These are phyloP conservation scores for Hemistola chrysoprasaria DNA, from an alignment of 2,888 invertebrate genomes.

Conservation along the genomic window DNA sequence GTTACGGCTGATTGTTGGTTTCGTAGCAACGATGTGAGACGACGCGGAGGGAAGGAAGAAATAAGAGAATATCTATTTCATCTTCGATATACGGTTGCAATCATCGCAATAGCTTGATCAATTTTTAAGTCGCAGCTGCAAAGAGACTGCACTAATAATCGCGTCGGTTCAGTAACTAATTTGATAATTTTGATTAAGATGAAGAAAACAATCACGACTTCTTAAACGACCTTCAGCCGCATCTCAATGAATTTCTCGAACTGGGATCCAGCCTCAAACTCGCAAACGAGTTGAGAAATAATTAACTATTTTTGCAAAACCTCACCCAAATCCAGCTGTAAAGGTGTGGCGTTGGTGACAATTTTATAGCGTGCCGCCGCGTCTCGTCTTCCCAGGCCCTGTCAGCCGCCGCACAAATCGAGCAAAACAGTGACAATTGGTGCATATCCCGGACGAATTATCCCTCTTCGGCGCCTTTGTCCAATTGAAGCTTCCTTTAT, in stretches of 20 bases:
- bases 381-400: slow-evolving; percentile 49
- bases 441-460: slow-evolving; percentile 80
- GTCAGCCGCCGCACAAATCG: slow-evolving; percentile 62
- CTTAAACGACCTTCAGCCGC: slow-evolving; percentile 18
- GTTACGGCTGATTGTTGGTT: slow-evolving; percentile 56
- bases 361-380: slow-evolving; percentile 59
- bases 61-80: slow-evolving; percentile 9
- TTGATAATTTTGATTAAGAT: slow-evolving; percentile 15
- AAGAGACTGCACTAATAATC: no score
- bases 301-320: slow-evolving; percentile 32
- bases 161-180: no score
- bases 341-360: slow-evolving; percentile 47
- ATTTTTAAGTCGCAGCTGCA: no score
- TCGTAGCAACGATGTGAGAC: slow-evolving; percentile 44
- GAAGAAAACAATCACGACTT: slow-evolving; percentile 20
- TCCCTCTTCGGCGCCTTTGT: slow-evolving; percentile 79
- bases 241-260: slow-evolving; percentile 18
- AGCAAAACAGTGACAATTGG: slow-evolving; percentile 79
- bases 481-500: slow-evolving; percentile 77
- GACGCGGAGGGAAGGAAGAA: slow-evolving; percentile 9
- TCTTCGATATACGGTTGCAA: not conserved
- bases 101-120: no score
- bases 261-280: no score
- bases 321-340: slow-evolving; percentile 18
- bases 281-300: slow-evolving; percentile 24